Evolutionary conservation across 1,140 invertebrate genomes (phyloP), one percentile per base, ranked within the genome.

Genomic region (Himalopsyche phryganea): DNA sequence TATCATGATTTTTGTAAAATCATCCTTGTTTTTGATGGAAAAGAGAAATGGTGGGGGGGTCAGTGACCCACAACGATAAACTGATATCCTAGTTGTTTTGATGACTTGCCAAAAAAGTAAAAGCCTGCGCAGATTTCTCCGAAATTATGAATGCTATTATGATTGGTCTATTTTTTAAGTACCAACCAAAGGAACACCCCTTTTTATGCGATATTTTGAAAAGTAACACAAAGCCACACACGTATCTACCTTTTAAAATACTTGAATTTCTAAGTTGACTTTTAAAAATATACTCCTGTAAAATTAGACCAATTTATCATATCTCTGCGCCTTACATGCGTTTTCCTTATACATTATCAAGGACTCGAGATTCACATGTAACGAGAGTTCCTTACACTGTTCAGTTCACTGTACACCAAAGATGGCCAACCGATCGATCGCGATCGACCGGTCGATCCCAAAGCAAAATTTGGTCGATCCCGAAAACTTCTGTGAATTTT

Each of bases 31-130:
- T 53, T 45, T 53, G 50, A 44, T 18, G 14, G 17, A 53, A 53
- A 51, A 28, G 50, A 42, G 50, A n/a, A 20, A 42, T 18, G 3
- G 5, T 45, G 6, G 23, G 5, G 5, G 49, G 60, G 50, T 62
- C 60, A 50, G 53, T 42, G 60, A 41, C 53, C 60, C 18, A n/a
- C 38, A 4, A 40, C n/a, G 38, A 15, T 40, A 40, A 15, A 50
- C 47, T 53, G 46, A 55, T 50, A 54, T 41, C 14, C 40, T 20
- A 32, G 18, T 55, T 63, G 61, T 63, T 63, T 63, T 63, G 61
- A 63, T 63, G 61, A 63, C 56, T 41, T 52, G 18, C 56, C 56
- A 51, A 36, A 62, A 55, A 50, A 41, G 33, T 53, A 32, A 54
- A 48, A 53, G 33, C 47, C 20, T 63, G 50, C 46, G 35, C 61